These are phyloP conservation scores for Lepidothrix coronata DNA, from an alignment of 2,113 vertebrate genomes.

Conservation along the genomic window DNA sequence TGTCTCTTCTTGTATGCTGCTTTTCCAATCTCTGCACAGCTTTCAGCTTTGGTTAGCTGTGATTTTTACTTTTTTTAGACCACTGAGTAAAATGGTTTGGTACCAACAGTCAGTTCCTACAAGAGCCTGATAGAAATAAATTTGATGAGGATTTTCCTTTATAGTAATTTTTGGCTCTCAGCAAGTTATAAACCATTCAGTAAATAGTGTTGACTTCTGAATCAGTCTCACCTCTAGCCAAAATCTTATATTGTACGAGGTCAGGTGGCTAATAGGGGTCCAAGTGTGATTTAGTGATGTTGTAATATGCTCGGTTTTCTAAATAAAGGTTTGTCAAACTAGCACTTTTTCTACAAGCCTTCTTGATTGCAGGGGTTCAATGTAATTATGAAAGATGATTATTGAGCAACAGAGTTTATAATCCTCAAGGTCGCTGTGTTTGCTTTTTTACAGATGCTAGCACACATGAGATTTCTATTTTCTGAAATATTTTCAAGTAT, in stretches of 20 bases:
- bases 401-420: slow-evolving; percentile 16
- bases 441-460: not conserved
- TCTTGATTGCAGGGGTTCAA: slow-evolving; percentile 19
- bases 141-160: not conserved
- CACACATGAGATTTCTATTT: slow-evolving; percentile 6
- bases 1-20: not conserved
- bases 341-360: slow-evolving; percentile 21
- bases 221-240: not conserved
- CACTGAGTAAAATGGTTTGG: not conserved
- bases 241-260: not conserved
- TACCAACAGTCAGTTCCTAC: not conserved
- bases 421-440: slow-evolving; percentile 19
- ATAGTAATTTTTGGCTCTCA: not conserved
- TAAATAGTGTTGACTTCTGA: slow-evolving; percentile 18
- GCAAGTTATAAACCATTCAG: not conserved
- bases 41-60: not conserved
- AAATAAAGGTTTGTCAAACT: slow-evolving; percentile 42
- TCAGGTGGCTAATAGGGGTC: not conserved
- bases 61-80: not conserved
- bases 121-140: not conserved
- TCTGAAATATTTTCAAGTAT: slow-evolving; percentile 2
- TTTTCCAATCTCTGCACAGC: not conserved
- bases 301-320: not conserved
- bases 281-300: not conserved
- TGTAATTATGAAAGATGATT: slow-evolving; percentile 14